Evolutionary conservation across 2,113 vertebrate species (phyloP).

Genomic region (Talpa occidentalis): DNA sequence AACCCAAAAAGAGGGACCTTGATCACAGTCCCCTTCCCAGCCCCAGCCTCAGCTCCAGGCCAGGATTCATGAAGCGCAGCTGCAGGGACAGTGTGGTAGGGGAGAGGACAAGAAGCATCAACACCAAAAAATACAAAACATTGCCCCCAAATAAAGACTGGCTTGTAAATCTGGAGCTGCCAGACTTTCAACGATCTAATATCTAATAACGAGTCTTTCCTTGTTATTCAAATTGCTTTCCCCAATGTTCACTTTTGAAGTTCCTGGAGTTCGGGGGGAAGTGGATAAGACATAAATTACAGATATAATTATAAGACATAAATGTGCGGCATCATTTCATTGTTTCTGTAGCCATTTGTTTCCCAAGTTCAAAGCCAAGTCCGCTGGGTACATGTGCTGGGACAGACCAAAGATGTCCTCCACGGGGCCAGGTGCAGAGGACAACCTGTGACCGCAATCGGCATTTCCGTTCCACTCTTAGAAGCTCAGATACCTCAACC

Average conservation of each 20-base stretch:
- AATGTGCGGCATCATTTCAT: fast-evolving
- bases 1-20: neutral
- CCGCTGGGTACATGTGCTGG: fast-evolving
- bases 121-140: neutral
- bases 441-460: conserved; percentile 61
- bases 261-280: neutral
- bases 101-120: neutral
- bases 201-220: neutral
- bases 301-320: too few species aligned
- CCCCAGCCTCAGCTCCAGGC: neutral
- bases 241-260: neutral
- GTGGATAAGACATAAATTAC: neutral
- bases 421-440: conserved; percentile 48
- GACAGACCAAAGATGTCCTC: neutral
- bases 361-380: neutral
- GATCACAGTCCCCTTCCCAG: too few species aligned
- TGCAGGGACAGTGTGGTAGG: neutral
- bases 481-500: conserved; percentile 3
- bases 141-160: neutral
- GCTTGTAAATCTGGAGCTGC: neutral
- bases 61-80: neutral
- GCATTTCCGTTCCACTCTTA: conserved; percentile 77
- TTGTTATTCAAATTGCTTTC: neutral
- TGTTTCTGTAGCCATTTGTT: fast-evolving
- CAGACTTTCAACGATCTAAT: neutral